These are phyloP conservation scores for Macrocentrus cingulum DNA, from an alignment of 1,140 invertebrate genomes.

Conservation along the genomic window DNA sequence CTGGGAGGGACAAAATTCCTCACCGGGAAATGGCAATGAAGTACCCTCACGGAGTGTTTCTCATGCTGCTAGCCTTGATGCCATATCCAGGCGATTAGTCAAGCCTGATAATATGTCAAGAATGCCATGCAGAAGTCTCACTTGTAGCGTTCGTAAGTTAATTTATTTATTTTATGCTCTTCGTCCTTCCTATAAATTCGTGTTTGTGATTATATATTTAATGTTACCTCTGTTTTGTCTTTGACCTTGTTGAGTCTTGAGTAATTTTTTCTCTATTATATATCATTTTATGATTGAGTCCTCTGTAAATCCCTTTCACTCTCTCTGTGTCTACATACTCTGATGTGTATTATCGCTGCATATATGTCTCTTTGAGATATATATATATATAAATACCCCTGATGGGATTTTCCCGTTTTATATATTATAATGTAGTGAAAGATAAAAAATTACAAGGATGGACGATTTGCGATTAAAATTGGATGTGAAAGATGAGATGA, in stretches of 20 bases:
- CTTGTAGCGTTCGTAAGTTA: conserved; percentile 64
- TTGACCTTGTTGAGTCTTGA: background rate
- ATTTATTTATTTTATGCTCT: conserved; percentile 6
- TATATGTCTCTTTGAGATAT: no score
- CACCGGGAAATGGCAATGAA: conserved; percentile 44
- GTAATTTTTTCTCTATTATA: background rate
- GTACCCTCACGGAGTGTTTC: conserved; percentile 54
- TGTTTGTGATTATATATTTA: conserved; percentile 23
- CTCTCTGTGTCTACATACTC: no score
- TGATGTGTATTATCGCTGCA: background rate
- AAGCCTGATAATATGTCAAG: conserved; percentile 50
- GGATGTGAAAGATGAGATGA: conserved; percentile 38
- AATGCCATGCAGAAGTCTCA: conserved; percentile 58
- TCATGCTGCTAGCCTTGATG: conserved; percentile 62
- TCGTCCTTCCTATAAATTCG: conserved; percentile 15
- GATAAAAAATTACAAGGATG: no score
- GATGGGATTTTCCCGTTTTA: no score
- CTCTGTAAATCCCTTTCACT: no score
- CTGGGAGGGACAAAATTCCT: conserved; percentile 50
- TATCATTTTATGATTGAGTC: no score
- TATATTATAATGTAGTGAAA: no score
- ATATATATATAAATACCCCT: no score
- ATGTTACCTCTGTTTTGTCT: conserved; percentile 23
- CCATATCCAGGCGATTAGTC: conserved; percentile 58
- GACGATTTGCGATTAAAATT: conserved; percentile 3